Conservation (phyloP, 2,797 vertebrate genomes). For the Protonibea diacanthus region DNA sequence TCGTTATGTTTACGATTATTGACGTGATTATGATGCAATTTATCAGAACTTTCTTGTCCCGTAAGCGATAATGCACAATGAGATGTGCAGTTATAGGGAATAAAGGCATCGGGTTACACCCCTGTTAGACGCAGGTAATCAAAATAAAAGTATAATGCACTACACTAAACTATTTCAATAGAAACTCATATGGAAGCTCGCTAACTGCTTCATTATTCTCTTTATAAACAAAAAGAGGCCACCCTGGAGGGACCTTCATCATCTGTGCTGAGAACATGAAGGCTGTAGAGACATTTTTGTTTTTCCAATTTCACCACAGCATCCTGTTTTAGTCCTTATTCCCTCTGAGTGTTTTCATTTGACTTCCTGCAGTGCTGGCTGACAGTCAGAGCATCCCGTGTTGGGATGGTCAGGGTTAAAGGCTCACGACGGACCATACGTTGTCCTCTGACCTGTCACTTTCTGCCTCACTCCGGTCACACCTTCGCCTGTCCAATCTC, state of each 20-base stretch:
- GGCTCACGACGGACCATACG: constrained; percentile 46
- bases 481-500: constrained; percentile 36
- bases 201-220: too few species aligned
- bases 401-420: constrained; percentile 39
- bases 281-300: not conserved
- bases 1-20: too few species aligned
- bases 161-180: not conserved
- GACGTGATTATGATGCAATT: too few species aligned
- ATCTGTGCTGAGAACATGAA: not conserved
- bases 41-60: too few species aligned
- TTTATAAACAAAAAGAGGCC: too few species aligned
- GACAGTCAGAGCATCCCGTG: not conserved
- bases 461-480: constrained; percentile 42
- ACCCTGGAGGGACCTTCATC: too few species aligned
- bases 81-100: not conserved
- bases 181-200: not conserved
- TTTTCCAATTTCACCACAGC: not conserved
- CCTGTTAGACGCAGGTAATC: not conserved
- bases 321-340: not conserved
- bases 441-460: constrained; percentile 60
- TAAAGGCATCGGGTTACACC: not conserved
- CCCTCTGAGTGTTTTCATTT: not conserved
- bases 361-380: constrained; percentile 1
- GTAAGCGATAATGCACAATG: too few species aligned
- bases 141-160: not conserved